Conservation (phyloP, 2,797 vertebrate genomes). For the Trichosurus vulpecula region DNA sequence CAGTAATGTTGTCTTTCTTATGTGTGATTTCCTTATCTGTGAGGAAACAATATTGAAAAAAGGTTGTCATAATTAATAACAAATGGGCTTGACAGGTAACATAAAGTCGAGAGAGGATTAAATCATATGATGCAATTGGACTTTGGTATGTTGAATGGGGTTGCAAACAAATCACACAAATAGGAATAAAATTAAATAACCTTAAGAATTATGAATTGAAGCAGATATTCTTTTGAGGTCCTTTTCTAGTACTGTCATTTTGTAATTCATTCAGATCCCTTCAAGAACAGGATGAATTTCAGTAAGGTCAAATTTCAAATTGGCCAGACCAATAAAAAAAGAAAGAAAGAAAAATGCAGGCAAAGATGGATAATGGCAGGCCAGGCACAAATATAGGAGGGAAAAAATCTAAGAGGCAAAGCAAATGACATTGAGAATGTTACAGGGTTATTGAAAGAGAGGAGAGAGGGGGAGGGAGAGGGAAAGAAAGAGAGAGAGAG, state of each 20-base stretch:
- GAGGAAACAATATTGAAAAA: not conserved
- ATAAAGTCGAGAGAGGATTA: not conserved
- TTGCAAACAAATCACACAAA: not conserved
- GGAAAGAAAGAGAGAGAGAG: not conserved
- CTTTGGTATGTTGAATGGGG: not conserved
- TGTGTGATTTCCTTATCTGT: not conserved
- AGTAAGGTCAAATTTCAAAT: not conserved
- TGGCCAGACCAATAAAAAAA: not conserved
- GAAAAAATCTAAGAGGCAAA: not conserved
- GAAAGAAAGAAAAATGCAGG: not conserved
- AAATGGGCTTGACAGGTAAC: not conserved
- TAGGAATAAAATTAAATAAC: no score
- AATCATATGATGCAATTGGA: not conserved
- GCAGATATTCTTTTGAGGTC: fast-evolving
- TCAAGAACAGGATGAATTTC: constrained; percentile 16
- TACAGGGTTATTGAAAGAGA: not conserved
- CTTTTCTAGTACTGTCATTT: fast-evolving
- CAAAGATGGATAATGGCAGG: not conserved
- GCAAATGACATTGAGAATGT: not conserved
- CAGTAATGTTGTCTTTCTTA: not conserved
- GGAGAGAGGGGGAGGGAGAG: no score
- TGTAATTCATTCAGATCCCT: not conserved
- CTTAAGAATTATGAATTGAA: not conserved
- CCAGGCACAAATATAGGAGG: not conserved
- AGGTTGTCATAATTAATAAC: not conserved